phyloP scores from a whole-genome alignment of 1,140 invertebrate species.

The Drosophila ohnishii region DNA sequence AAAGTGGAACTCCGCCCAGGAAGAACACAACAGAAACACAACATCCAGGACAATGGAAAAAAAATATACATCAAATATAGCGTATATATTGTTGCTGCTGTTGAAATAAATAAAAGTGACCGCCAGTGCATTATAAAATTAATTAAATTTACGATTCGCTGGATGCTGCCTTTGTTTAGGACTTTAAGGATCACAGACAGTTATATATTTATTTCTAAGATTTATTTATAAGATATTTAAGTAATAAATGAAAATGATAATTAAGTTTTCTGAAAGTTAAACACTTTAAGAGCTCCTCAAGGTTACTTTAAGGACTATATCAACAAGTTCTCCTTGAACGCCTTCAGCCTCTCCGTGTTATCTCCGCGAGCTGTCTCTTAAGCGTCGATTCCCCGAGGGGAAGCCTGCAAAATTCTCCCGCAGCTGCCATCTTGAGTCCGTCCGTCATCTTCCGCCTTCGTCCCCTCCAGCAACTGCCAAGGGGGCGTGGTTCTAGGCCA shows the following conservation, averaged over 20 bases:
- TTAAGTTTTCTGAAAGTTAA: background rate
- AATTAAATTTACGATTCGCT: conserved; percentile 61
- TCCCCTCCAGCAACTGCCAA: background rate
- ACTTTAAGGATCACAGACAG: background rate
- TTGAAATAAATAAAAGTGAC: conserved; percentile 22
- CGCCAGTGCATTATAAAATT: conserved; percentile 63
- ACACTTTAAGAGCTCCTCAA: background rate
- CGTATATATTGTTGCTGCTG: no score
- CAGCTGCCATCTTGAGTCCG: conserved; percentile 36
- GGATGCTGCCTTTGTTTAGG: background rate
- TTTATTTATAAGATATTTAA: background rate
- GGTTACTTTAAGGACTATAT: conserved; percentile 13
- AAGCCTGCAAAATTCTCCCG: conserved; percentile 1
- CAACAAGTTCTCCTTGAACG: conserved; percentile 24
- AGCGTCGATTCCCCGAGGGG: conserved; percentile 7
- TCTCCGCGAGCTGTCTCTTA: conserved; percentile 15
- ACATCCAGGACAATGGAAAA: conserved; percentile 3
- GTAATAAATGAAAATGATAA: no score
- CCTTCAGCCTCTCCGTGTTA: background rate
- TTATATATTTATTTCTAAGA: background rate
- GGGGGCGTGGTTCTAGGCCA: conserved; percentile 37
- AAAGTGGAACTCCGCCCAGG: conserved; percentile 6
- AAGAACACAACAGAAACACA: conserved; percentile 9
- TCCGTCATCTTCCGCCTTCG: conserved; percentile 15
- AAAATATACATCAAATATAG: background rate